Evolutionary conservation across 2,797 vertebrate species (phyloP).

Genomic region (Urophycis tenuis): DNA sequence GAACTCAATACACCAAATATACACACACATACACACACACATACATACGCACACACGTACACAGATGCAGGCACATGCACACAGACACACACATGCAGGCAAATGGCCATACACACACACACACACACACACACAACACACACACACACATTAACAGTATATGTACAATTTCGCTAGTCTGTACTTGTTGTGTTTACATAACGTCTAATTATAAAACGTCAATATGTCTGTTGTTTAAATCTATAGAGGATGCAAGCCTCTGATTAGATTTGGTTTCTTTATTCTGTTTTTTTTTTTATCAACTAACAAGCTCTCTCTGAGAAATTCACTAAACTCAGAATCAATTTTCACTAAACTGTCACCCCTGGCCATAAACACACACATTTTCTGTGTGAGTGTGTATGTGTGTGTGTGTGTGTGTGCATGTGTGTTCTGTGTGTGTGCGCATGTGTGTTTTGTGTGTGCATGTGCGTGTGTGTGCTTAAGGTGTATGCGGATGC

Average conservation of each 20-base stretch:
- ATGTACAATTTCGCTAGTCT: too few relatives aligned
- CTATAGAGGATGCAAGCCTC: too few relatives aligned
- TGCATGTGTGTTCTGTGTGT: background rate
- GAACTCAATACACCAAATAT: background rate
- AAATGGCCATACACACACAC: too few relatives aligned
- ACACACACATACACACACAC: background rate
- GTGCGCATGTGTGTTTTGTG: background rate
- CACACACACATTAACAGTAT: background rate
- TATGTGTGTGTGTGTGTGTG: background rate
- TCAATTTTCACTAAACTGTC: too few relatives aligned
- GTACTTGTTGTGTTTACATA: too few relatives aligned
- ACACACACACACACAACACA: background rate
- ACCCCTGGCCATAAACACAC: background rate
- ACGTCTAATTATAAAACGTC: too few relatives aligned
- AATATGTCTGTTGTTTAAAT: too few relatives aligned
- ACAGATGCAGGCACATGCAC: background rate
- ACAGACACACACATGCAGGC: background rate
- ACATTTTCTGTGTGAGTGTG: background rate
- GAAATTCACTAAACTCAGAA: too few relatives aligned
- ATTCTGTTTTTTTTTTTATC: too few relatives aligned
- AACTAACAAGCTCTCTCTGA: too few relatives aligned
- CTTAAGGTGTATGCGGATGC: background rate
- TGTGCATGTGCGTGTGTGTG: background rate
- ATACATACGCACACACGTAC: background rate
- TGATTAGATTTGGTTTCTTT: too few relatives aligned